These are phyloP conservation scores for Bombus consobrinus DNA, from an alignment of 1,140 invertebrate species.

Conservation along the genomic window DNA sequence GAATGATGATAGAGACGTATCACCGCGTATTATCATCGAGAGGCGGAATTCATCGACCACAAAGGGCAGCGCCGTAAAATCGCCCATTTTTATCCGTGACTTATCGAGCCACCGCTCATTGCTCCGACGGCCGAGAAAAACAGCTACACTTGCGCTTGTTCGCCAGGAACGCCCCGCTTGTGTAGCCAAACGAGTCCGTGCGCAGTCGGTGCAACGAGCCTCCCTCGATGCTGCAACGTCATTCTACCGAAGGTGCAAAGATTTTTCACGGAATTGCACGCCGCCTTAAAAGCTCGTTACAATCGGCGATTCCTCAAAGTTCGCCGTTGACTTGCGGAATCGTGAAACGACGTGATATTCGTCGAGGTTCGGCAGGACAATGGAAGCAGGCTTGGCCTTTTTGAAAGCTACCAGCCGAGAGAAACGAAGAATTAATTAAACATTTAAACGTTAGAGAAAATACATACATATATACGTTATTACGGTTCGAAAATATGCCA, in stretches of 20 bases:
- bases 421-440: slow-evolving; percentile 2
- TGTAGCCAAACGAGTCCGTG: slow-evolving; percentile 39
- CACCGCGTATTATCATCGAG: background rate
- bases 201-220: slow-evolving; percentile 22
- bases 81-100: slow-evolving; percentile 52
- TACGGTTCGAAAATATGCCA: too few species aligned
- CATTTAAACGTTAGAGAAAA: too few species aligned
- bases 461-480: too few species aligned
- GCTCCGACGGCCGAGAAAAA: slow-evolving; percentile 52
- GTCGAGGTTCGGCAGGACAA: background rate
- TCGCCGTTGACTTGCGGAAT: slow-evolving; percentile 36
- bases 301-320: slow-evolving; percentile 54
- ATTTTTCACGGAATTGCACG: slow-evolving; percentile 73
- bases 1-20: slow-evolving; percentile 42
- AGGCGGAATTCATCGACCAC: background rate
- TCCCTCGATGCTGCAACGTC: slow-evolving; percentile 47
- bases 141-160: slow-evolving; percentile 13
- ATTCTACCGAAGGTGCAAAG: slow-evolving; percentile 65
- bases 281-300: slow-evolving; percentile 59
- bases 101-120: slow-evolving; percentile 23
- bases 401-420: background rate
- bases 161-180: slow-evolving; percentile 46
- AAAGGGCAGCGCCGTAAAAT: slow-evolving; percentile 55
- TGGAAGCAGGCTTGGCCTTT: background rate
- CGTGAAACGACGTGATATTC: slow-evolving; percentile 18